These are phyloP conservation scores for Ectropis grisescens DNA, from an alignment of 1,140 invertebrate genomes.

Conservation along the genomic window DNA sequence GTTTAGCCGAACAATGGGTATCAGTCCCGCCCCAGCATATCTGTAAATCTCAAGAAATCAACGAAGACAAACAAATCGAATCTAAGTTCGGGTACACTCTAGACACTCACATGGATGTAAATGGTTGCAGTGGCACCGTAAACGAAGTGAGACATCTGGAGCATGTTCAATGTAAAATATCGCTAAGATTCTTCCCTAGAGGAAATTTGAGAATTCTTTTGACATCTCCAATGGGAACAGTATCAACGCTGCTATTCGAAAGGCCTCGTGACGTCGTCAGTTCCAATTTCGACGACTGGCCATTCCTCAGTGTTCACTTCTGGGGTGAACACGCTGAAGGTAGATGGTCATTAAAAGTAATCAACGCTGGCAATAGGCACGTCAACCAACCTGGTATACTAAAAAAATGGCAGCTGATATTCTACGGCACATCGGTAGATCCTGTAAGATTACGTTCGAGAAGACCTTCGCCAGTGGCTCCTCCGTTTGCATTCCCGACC, in stretches of 20 bases:
- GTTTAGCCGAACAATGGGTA: slow-evolving; percentile 92
- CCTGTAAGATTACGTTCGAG: slow-evolving; percentile 67
- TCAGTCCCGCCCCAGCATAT: slow-evolving; percentile 94
- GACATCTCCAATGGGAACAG: slow-evolving; percentile 90
- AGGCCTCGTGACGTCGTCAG: slow-evolving; percentile 88
- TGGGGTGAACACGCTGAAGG: slow-evolving; percentile 95
- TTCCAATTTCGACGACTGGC: slow-evolving; percentile 96
- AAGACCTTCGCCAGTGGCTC: too few relatives aligned
- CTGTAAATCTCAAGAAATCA: slow-evolving; percentile 91
- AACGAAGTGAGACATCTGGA: slow-evolving; percentile 93
- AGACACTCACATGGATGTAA: slow-evolving; percentile 86
- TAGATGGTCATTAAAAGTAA: slow-evolving; percentile 91
- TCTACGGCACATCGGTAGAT: slow-evolving; percentile 89
- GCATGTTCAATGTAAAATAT: slow-evolving; percentile 94
- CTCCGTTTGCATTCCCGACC: too few relatives aligned
- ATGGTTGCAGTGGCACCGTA: slow-evolving; percentile 85
- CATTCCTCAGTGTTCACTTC: slow-evolving; percentile 95
- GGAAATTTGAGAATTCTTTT: slow-evolving; percentile 87
- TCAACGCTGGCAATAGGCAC: slow-evolving; percentile 86
- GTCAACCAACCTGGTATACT: slow-evolving; percentile 87
- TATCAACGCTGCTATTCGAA: slow-evolving; percentile 88
- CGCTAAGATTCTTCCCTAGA: slow-evolving; percentile 89
- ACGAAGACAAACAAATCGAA: slow-evolving; percentile 84
- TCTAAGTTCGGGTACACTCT: slow-evolving; percentile 79
- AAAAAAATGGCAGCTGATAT: slow-evolving; percentile 93